Evolutionary conservation across 2,797 vertebrate species (phyloP), one percentile per base, ranked within the genome.

Genomic region (Martes flavigula): DNA sequence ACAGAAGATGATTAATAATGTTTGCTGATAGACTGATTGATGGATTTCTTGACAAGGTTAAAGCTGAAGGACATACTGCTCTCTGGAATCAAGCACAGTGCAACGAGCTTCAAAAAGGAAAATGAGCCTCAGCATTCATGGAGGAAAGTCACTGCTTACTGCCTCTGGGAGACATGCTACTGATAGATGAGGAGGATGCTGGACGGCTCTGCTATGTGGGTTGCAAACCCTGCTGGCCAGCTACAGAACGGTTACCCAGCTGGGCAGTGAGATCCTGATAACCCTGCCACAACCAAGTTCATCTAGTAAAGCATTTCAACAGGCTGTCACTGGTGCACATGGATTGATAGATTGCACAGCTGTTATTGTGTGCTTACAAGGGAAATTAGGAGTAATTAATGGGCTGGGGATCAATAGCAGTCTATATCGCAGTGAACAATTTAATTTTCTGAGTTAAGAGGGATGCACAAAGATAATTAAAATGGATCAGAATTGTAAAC

Each of bases 381-480:
- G 72, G 81, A 92, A 97, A 95, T 92, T 64, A 92, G 93, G 51
- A 94, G 89, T 87, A 83, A 96, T 92, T 96, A 94, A 96, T 86
- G 54, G 88, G 64, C 79, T 35, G 75, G 56, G 48, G 54, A 96
- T 94, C 72, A 73, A 92, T 90, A 92, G 62, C 48, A 81, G 30
- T 83, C n/a, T 88, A 51, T 90, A 82, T 43, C 60, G 51, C 79
- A 96, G 48, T 8, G 43, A 95, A 68, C 0, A 0, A 73, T 96
- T 97, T 86, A 85, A 88, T 96, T 96, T 97, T 96, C 40, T 91
- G 87, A 75, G 23, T 92, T 75, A 94, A 92, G 73, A 95, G 81
- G 70, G 43, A 89, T 91, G 21, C 3, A 7, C 78, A 73, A 90
- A 83, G n/a, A 93, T 72, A 81, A 60, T 85, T 77, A 87, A 64